Percentiles rank a stretch among this genome's conserved stretches.
These are phyloP conservation scores for Myodes glareolus DNA, from an alignment of 2,113 vertebrate species.

Conservation along the genomic window DNA sequence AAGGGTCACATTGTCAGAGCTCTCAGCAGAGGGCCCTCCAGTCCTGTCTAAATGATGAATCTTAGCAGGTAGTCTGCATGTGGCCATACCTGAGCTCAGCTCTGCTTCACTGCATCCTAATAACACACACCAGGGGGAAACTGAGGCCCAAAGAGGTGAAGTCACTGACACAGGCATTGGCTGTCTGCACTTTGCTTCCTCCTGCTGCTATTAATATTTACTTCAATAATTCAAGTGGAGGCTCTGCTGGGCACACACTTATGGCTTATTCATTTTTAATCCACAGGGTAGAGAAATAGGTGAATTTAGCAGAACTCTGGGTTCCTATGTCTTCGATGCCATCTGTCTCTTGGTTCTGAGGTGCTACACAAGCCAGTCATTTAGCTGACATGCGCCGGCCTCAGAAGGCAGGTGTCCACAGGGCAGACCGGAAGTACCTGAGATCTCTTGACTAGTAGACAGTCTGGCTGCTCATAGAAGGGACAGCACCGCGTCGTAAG, in stretches of 20 bases:
- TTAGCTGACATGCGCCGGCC: not conserved
- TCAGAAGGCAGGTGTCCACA: not conserved
- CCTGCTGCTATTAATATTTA: not conserved
- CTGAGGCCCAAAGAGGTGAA: not conserved
- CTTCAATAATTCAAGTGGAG: not conserved
- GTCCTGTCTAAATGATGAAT: not conserved
- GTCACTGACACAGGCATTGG: not conserved
- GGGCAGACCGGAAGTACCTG: not conserved
- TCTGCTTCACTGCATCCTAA: not conserved
- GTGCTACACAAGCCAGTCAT: not conserved
- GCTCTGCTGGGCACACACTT: not conserved
- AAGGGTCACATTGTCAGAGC: not conserved
- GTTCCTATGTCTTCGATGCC: not conserved
- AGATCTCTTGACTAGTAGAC: not conserved
- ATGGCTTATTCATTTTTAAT: not conserved
- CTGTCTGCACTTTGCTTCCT: not conserved
- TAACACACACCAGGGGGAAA: not conserved
- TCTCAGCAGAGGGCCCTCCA: not conserved
- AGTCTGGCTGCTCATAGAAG: not conserved
- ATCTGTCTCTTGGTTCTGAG: not conserved
- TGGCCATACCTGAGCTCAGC: not conserved
- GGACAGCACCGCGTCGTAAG: no score
- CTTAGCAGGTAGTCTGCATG: not conserved
- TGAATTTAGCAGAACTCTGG: not conserved
- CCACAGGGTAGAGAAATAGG: not conserved